Percentiles rank a stretch among this genome's conserved stretches.
Conservation (phyloP, 2,113 vertebrate species). For the Stegastes partitus region DNA sequence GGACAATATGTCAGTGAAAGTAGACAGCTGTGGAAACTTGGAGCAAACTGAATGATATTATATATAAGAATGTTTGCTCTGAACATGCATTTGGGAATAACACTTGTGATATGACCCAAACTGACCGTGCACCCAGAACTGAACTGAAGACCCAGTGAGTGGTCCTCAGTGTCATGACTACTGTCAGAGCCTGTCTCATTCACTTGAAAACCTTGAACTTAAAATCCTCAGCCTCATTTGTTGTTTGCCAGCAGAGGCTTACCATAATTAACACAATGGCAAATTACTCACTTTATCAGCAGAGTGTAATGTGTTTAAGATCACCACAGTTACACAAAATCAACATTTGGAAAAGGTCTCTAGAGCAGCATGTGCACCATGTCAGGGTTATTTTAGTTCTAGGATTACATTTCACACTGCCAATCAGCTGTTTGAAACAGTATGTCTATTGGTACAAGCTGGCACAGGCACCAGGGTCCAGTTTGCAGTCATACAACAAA, state of each 20-base stretch:
- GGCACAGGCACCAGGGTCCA: neutral
- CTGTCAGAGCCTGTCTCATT: too few relatives aligned
- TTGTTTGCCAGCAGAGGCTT: neutral
- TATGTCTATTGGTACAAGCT: too few relatives aligned
- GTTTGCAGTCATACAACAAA: neutral
- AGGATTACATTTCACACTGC: slow-evolving; percentile 6
- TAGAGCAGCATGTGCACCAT: neutral
- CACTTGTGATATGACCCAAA: too few relatives aligned
- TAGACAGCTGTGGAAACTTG: neutral
- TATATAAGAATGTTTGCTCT: too few relatives aligned
- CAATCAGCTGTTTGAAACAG: neutral
- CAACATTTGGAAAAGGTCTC: neutral
- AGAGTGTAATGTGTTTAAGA: neutral
- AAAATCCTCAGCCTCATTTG: too few relatives aligned
- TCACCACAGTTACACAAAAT: neutral
- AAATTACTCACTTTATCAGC: neutral
- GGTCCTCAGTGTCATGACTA: too few relatives aligned
- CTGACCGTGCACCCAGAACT: too few relatives aligned
- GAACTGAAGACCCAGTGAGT: too few relatives aligned
- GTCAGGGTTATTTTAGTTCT: slow-evolving; percentile 18
- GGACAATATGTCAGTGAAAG: neutral
- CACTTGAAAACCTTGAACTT: too few relatives aligned
- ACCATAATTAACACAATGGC: neutral
- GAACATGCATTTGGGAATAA: too few relatives aligned
- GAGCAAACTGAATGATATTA: neutral